Percentiles rank a stretch among this genome's conserved stretches.
Evolutionary conservation across 2,113 vertebrate genomes (phyloP).

Genomic region (Gracilinanus agilis): DNA sequence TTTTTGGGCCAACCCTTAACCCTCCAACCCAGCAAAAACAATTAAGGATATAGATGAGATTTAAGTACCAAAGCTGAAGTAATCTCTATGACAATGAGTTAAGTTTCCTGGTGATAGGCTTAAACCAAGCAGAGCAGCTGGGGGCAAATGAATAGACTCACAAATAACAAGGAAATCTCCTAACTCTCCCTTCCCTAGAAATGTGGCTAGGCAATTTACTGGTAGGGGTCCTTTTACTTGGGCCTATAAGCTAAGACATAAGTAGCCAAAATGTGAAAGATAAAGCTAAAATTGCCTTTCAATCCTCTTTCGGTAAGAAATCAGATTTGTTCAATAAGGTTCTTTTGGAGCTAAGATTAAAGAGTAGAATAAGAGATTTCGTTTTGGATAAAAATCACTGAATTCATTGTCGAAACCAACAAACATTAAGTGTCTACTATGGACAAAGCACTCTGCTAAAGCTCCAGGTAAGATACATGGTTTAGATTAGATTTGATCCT

Average conservation of each 20-base stretch:
- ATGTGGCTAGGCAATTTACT: not conserved
- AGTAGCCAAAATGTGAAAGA: not conserved
- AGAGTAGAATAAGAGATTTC: not conserved
- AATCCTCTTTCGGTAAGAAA: not conserved
- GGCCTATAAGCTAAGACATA: not conserved
- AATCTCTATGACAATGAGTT: not conserved
- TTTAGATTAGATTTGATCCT: not conserved
- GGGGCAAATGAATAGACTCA: not conserved
- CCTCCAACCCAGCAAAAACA: too few species aligned
- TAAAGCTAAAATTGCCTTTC: not conserved
- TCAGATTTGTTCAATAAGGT: not conserved
- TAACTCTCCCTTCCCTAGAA: constrained; percentile 9
- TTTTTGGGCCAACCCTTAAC: too few species aligned
- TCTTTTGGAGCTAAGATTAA: not conserved
- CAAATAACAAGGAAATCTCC: not conserved
- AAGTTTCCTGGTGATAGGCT: not conserved
- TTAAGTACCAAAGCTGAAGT: not conserved
- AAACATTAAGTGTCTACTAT: not conserved
- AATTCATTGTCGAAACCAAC: not conserved
- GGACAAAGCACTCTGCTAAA: not conserved
- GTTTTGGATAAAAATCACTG: not conserved
- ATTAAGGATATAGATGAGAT: not conserved
- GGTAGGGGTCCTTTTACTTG: too few species aligned
- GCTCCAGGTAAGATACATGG: not conserved
- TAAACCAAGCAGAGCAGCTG: not conserved